Evolutionary conservation across 1,140 invertebrate genomes (phyloP).

Genomic region (Drosophila pandora): DNA sequence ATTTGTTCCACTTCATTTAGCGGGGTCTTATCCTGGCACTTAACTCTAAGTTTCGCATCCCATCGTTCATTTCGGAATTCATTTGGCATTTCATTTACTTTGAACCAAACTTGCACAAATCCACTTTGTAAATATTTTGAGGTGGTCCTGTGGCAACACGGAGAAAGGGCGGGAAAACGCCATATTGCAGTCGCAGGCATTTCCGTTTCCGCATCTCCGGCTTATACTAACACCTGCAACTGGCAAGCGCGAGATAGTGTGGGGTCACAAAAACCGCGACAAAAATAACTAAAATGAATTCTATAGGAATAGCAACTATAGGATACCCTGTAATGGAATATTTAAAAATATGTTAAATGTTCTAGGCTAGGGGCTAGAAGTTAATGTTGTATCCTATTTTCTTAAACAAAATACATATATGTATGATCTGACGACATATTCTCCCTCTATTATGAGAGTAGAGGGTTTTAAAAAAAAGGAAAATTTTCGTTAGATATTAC

Average conservation of each 20-base stretch:
- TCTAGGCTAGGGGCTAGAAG: too few relatives aligned
- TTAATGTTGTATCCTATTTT: too few relatives aligned
- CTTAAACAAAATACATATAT: neutral
- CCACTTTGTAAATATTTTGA: constrained; percentile 74
- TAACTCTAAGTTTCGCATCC: constrained; percentile 10
- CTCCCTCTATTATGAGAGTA: neutral
- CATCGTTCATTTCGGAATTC: constrained; percentile 62
- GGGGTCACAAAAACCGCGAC: constrained; percentile 65
- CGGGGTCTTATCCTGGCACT: constrained; percentile 29
- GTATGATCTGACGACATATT: neutral
- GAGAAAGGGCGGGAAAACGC: constrained; percentile 32
- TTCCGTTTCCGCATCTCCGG: constrained; percentile 25
- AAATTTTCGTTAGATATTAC: constrained; percentile 77
- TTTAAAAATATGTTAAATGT: neutral
- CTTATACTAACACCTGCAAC: constrained; percentile 53
- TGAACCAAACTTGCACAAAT: constrained; percentile 63
- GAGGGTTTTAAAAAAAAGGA: constrained; percentile 13
- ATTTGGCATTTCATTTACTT: constrained; percentile 65
- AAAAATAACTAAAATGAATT: constrained; percentile 18
- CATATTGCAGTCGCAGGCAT: constrained; percentile 55
- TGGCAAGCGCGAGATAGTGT: constrained; percentile 27
- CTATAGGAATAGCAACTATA: neutral
- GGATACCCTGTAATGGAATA: constrained; percentile 3
- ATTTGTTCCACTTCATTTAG: constrained; percentile 44
- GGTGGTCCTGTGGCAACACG: neutral